A percentile compares a stretch with the other conserved stretches of the same genome.
Evolutionary conservation across 2,797 vertebrate genomes (phyloP).

Genomic region (Clarias fuscus): DNA sequence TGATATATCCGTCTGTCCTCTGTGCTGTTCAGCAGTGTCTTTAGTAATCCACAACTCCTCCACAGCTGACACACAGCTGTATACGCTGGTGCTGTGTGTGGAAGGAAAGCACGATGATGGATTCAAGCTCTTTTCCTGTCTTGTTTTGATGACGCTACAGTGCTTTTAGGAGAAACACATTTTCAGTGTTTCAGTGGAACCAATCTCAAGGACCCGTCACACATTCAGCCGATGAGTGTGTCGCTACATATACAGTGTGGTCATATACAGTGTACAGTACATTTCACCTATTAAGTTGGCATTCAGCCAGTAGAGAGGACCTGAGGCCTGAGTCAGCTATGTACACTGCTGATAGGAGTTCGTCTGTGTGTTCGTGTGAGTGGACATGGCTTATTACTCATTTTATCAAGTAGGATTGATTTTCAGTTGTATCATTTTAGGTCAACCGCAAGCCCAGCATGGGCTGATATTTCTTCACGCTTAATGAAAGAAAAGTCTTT

Average conservation of each 20-base stretch:
- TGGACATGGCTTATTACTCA: neutral
- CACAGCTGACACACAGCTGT: slow-evolving; percentile 29
- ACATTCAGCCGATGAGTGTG: neutral
- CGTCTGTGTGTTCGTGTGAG: slow-evolving; percentile 13
- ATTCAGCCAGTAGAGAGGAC: slow-evolving; percentile 30
- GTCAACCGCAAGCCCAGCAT: neutral
- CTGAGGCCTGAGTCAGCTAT: neutral
- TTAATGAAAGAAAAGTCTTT: neutral
- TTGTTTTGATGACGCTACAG: neutral
- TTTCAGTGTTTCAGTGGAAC: slow-evolving; percentile 1
- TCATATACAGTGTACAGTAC: slow-evolving; percentile 9
- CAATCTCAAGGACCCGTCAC: neutral
- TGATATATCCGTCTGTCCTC: slow-evolving; percentile 21
- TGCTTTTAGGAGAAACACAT: slow-evolving; percentile 14
- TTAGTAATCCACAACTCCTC: neutral
- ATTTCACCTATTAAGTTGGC: slow-evolving; percentile 25
- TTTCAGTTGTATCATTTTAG: neutral
- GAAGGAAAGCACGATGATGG: slow-evolving; percentile 24
- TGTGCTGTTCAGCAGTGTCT: slow-evolving; percentile 8
- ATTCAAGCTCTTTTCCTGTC: slow-evolving; percentile 18
- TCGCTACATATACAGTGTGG: neutral
- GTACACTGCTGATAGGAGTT: neutral
- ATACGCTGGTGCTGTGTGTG: neutral
- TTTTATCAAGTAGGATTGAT: neutral
- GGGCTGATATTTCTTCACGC: neutral